phyloP scores from a whole-genome alignment of 2,888 invertebrate genomes.

The Eurytoma adleriae region DNA sequence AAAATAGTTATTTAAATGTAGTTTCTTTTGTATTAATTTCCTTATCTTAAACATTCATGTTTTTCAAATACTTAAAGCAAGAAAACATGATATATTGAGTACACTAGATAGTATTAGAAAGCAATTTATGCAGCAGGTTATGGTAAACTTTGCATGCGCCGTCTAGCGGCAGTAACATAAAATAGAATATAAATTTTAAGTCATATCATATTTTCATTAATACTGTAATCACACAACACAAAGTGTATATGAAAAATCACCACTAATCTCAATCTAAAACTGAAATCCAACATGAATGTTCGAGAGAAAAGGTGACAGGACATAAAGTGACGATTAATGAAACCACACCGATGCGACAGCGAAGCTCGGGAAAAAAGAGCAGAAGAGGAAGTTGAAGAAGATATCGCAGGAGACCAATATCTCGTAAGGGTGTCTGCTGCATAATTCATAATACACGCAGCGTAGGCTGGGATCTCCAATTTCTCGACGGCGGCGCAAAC shows the following conservation, averaged over 20 bases:
- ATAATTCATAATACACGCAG: constrained; percentile 12
- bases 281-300: neutral
- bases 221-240: neutral
- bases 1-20: too few relatives aligned
- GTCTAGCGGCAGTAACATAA: neutral
- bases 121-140: neutral
- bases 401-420: neutral
- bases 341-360: too few relatives aligned
- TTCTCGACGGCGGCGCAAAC: constrained; percentile 1
- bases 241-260: neutral
- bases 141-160: neutral
- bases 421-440: neutral
- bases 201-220: neutral
- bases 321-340: constrained; percentile 8
- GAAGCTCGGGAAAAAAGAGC: neutral
- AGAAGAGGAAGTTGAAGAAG: neutral
- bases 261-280: neutral
- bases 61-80: neutral
- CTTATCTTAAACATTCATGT: neutral
- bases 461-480: neutral
- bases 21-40: too few relatives aligned
- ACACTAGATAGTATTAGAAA: neutral
- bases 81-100: neutral
- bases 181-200: neutral
- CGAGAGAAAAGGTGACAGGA: neutral